These are phyloP conservation scores for Eolophus roseicapilla DNA, from an alignment of 2,113 vertebrate genomes.

Conservation along the genomic window DNA sequence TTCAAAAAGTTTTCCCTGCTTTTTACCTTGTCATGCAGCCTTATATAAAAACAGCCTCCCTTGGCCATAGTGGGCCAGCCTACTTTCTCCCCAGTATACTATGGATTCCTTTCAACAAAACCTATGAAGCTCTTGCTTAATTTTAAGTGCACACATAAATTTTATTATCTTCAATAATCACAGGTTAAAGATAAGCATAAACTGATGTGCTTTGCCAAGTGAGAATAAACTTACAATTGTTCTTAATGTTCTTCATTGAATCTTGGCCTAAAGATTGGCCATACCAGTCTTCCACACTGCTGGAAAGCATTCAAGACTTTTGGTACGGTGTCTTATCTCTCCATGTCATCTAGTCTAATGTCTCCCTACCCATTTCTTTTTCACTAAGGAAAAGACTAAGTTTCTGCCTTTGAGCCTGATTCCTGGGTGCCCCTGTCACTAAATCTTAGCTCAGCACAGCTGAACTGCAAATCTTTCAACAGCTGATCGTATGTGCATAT, in stretches of 20 bases:
- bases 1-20: slow-evolving; percentile 21
- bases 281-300: neutral
- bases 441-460: slow-evolving; percentile 27
- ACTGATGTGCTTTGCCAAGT: neutral
- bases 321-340: neutral
- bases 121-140: neutral
- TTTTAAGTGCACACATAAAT: neutral
- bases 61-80: neutral
- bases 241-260: neutral
- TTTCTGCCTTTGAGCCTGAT: neutral
- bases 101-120: slow-evolving; percentile 20
- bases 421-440: neutral
- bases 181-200: slow-evolving; percentile 18
- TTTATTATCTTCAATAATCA: slow-evolving; percentile 12
- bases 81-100: neutral
- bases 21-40: slow-evolving; percentile 43
- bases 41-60: slow-evolving; percentile 20
- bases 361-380: neutral
- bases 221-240: neutral
- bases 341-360: neutral
- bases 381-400: neutral
- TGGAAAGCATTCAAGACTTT: slow-evolving; percentile 1
- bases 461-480: slow-evolving; percentile 41
- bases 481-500: slow-evolving; percentile 40
- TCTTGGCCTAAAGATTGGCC: neutral